Conservation (phyloP, 1,140 invertebrate species). For the Bactericera cockerelli region DNA sequence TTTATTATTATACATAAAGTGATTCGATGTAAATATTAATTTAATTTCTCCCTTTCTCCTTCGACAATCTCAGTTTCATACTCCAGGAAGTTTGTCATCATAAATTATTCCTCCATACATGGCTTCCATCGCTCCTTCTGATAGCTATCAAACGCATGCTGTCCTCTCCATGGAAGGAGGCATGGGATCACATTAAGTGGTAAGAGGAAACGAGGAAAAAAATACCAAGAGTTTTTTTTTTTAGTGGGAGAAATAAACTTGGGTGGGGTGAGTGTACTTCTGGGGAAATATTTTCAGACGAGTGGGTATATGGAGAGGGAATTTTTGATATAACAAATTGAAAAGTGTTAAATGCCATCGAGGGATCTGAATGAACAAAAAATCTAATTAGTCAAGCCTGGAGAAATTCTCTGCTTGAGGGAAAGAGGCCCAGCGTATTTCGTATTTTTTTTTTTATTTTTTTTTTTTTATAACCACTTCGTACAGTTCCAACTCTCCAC, state of each 20-base stretch:
- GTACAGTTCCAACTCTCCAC: too few relatives aligned
- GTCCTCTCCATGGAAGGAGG: background rate
- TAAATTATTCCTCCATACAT: background rate
- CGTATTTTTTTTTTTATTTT: too few relatives aligned
- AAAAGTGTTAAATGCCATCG: conserved; percentile 6
- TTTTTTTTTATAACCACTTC: too few relatives aligned
- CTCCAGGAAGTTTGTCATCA: background rate
- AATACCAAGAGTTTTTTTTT: background rate
- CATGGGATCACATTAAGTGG: background rate
- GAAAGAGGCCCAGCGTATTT: background rate
- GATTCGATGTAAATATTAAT: background rate
- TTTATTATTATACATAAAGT: too few relatives aligned
- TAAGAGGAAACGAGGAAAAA: too few relatives aligned
- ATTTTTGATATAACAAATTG: conserved; percentile 6
- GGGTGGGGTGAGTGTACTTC: background rate
- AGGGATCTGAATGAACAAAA: background rate
- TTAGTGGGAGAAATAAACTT: background rate
- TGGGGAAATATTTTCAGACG: too few relatives aligned
- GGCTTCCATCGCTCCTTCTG: background rate
- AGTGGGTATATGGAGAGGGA: background rate
- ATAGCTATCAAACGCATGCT: conserved; percentile 7
- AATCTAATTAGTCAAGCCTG: background rate
- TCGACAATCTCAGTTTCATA: background rate
- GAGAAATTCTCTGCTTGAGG: background rate
- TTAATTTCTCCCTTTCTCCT: background rate